These are phyloP conservation scores for Panagrolaimus sp. DNA, from an alignment of 1,140 invertebrate genomes.

Conservation along the genomic window DNA sequence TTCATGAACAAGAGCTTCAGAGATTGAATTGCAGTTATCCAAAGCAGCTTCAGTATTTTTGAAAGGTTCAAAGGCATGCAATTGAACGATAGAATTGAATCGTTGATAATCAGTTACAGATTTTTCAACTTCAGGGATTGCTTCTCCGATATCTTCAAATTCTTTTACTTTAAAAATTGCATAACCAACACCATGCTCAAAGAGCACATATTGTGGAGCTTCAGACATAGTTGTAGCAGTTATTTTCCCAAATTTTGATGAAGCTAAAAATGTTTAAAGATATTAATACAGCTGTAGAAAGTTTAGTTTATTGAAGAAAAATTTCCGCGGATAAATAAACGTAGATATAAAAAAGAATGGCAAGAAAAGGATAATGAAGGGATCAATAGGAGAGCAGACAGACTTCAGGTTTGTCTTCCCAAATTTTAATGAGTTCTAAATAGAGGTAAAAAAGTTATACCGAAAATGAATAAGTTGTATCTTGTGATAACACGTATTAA, in stretches of 20 bases:
- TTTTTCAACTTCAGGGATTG: constrained; percentile 48
- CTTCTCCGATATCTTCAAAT: constrained; percentile 82
- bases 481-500: too few relatives aligned
- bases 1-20: constrained; percentile 84
- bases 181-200: constrained; percentile 94
- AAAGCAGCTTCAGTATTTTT: constrained; percentile 85
- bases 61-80: constrained; percentile 85
- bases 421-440: too few relatives aligned
- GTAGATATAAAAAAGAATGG: too few relatives aligned
- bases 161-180: constrained; percentile 82
- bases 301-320: too few relatives aligned
- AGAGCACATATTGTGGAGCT: constrained; percentile 68
- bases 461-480: too few relatives aligned
- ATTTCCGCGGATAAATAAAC: too few relatives aligned
- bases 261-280: constrained; percentile 21
- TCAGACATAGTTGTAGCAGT: constrained; percentile 41
- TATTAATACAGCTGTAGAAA: too few relatives aligned
- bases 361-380: too few relatives aligned
- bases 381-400: too few relatives aligned
- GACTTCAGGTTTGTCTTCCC: too few relatives aligned
- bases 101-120: constrained; percentile 73
- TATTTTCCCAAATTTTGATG: constrained; percentile 13
- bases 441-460: too few relatives aligned
- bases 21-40: constrained; percentile 90
- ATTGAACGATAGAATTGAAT: constrained; percentile 81